A percentile compares a stretch with the other conserved stretches of the same genome.
Conservation (phyloP, 2,113 vertebrate species). For the Ailuropoda melanoleuca region DNA sequence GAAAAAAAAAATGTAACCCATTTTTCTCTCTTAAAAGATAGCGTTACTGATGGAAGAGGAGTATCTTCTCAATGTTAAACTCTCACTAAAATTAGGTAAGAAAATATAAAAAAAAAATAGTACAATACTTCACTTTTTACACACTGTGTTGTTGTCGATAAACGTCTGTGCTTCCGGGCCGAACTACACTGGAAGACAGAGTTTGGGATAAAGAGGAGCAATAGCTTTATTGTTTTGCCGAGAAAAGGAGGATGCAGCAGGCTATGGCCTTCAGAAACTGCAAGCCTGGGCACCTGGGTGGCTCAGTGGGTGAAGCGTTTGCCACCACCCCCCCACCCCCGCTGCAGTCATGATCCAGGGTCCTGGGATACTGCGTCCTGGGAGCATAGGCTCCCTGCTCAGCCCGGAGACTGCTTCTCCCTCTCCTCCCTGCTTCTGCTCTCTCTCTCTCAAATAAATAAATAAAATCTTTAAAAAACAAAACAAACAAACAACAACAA, state of each 20-base stretch:
- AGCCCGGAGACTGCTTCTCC: too few relatives aligned
- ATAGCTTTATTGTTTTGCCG: not conserved
- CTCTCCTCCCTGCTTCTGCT: too few relatives aligned
- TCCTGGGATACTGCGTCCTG: too few relatives aligned
- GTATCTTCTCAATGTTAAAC: not conserved
- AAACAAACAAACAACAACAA: too few relatives aligned
- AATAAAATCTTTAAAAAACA: too few relatives aligned
- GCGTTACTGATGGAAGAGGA: not conserved
- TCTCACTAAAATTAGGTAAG: not conserved
- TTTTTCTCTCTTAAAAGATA: not conserved
- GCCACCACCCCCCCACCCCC: too few relatives aligned
- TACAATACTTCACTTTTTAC: not conserved
- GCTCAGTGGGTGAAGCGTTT: too few relatives aligned
- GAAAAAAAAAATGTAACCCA: not conserved
- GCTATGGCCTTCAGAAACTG: not conserved
- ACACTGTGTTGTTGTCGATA: not conserved
- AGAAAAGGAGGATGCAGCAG: not conserved
- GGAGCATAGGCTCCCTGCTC: too few relatives aligned
- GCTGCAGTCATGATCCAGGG: not conserved
- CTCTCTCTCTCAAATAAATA: too few relatives aligned
- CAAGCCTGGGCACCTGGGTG: not conserved
- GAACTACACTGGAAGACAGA: not conserved
- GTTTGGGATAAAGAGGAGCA: not conserved
- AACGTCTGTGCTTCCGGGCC: not conserved
- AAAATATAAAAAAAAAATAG: not conserved